Evolutionary conservation across 2,797 vertebrate genomes (phyloP).

Genomic region (Hafferia zeledoni): DNA sequence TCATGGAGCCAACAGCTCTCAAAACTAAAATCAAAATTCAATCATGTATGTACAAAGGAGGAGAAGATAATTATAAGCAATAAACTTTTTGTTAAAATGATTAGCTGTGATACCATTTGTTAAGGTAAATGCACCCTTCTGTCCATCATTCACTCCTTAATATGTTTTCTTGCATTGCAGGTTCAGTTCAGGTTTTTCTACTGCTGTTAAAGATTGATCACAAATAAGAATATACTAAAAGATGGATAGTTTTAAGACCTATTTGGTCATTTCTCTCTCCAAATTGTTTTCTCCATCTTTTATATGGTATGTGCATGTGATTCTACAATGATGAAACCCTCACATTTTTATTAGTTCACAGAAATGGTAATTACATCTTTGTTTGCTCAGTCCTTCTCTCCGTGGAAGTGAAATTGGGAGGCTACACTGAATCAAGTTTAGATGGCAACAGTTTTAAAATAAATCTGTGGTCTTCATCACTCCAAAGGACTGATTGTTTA

Average conservation of each 20-base stretch:
- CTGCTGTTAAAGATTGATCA: not conserved
- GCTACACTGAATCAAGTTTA: not conserved
- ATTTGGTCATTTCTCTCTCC: not conserved
- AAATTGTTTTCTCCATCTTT: not conserved
- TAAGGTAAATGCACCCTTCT: not conserved
- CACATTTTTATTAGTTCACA: not conserved
- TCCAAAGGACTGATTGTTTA: not conserved
- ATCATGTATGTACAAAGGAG: not conserved
- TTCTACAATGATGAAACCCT: not conserved
- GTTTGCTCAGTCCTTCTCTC: not conserved
- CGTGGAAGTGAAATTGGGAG: not conserved
- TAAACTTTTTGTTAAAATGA: not conserved
- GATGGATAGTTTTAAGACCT: not conserved
- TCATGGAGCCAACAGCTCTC: not conserved
- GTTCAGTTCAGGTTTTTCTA: not conserved
- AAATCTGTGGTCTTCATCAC: not conserved
- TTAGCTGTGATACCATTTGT: not conserved
- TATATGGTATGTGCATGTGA: not conserved
- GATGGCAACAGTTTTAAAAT: not conserved
- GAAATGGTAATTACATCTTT: not conserved
- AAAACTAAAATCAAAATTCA: not conserved
- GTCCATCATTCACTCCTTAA: not conserved
- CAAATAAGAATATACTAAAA: not conserved
- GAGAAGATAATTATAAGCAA: not conserved
- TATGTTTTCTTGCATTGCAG: not conserved